phyloP scores from a whole-genome alignment of 2,113 vertebrate genomes.

The Phasianus colchicus region DNA sequence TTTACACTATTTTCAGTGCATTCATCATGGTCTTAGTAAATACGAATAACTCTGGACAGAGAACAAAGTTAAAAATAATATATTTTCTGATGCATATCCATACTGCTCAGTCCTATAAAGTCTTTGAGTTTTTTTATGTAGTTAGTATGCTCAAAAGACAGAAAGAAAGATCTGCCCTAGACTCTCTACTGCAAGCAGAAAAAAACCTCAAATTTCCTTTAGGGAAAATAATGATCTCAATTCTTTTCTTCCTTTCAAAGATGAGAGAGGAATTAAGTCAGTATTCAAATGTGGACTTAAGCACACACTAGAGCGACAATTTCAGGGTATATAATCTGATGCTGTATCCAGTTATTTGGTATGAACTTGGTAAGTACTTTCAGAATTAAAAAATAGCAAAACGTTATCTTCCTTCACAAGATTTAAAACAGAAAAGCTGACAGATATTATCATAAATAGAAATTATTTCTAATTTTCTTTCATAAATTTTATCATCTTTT shows the following conservation, averaged over 20 bases:
- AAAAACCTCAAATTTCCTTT: neutral
- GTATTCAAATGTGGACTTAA: neutral
- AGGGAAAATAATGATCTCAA: neutral
- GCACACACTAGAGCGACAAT: neutral
- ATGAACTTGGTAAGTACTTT: neutral
- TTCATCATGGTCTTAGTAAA: neutral
- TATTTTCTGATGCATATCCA: neutral
- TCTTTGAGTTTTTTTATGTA: neutral
- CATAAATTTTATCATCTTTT: neutral
- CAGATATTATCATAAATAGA: neutral
- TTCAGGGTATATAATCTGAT: rapidly evolving
- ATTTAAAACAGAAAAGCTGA: neutral
- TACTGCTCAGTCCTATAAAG: rapidly evolving
- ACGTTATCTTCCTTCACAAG: neutral
- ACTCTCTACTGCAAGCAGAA: neutral
- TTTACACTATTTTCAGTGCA: neutral
- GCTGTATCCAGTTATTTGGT: neutral
- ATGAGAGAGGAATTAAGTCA: neutral
- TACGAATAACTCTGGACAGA: neutral
- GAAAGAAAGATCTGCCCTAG: neutral
- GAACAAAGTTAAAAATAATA: neutral
- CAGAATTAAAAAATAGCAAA: neutral
- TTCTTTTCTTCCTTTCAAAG: neutral
- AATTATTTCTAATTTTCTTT: neutral
- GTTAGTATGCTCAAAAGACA: neutral